Evolutionary conservation across 1,140 invertebrate species (phyloP).

Genomic region (Listronotus oregonensis): DNA sequence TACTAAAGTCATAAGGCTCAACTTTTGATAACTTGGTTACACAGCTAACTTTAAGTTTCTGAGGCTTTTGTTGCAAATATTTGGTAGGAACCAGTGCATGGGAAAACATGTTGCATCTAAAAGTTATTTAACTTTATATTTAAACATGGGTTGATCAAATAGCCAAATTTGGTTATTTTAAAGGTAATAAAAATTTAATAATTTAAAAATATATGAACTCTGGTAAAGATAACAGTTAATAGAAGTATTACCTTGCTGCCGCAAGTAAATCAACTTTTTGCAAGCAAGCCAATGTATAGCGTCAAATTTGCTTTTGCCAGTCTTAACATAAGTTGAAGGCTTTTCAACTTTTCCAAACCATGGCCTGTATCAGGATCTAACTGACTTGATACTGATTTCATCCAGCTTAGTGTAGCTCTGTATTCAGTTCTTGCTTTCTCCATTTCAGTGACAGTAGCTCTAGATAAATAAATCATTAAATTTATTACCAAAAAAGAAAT

Average conservation of each 20-base stretch:
- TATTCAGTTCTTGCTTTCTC: constrained; percentile 97
- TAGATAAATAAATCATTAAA: constrained; percentile 19
- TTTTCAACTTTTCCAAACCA: constrained; percentile 96
- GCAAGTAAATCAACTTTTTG: constrained; percentile 98
- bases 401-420: constrained; percentile 94
- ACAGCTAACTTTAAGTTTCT: constrained; percentile 74
- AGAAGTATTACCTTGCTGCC: constrained; percentile 66
- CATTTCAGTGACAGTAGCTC: constrained; percentile 89
- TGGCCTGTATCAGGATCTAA: constrained; percentile 96
- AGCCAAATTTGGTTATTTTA: no score
- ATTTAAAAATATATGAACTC: no score
- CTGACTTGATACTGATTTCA: constrained; percentile 96
- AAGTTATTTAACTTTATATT: no score
- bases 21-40: constrained; percentile 80
- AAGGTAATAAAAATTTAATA: no score
- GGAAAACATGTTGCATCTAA: constrained; percentile 94
- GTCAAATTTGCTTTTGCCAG: constrained; percentile 90
- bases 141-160: no score
- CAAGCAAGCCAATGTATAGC: constrained; percentile 90
- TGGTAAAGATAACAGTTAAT: no score
- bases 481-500: no score
- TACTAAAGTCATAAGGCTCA: constrained; percentile 90
- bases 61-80: constrained; percentile 85
- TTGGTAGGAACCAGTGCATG: constrained; percentile 95
- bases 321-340: constrained; percentile 76